Evolutionary conservation across 1,140 invertebrate species (phyloP).

Genomic region (Psix sp.): DNA sequence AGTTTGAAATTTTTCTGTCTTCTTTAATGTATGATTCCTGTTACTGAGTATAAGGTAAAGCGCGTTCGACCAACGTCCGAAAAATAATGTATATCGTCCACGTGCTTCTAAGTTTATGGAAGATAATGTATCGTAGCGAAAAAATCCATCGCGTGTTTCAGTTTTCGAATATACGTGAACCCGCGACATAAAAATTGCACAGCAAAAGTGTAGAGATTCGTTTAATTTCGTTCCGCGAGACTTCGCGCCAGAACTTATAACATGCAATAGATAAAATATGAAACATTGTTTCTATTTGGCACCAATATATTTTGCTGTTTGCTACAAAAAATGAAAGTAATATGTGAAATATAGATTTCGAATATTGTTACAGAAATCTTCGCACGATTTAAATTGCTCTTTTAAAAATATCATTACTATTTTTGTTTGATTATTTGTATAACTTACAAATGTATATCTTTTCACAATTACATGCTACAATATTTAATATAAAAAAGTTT

Average conservation of each 20-base stretch:
- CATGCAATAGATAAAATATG: conserved; percentile 26
- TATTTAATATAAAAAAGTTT: no score
- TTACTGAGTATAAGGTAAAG: conserved; percentile 13
- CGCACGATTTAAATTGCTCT: conserved; percentile 29
- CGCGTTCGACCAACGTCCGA: conserved; percentile 41
- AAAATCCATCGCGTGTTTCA: conserved; percentile 46
- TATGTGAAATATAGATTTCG: no score
- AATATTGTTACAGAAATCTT: no score
- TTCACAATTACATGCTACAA: no score
- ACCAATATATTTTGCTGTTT: conserved; percentile 18
- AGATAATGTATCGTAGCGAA: conserved; percentile 51
- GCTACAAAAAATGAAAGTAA: conserved; percentile 9
- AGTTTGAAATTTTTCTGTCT: conserved; percentile 28
- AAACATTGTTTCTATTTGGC: conserved; percentile 17
- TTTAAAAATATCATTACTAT: no score
- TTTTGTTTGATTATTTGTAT: no score
- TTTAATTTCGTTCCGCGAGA: conserved; percentile 60
- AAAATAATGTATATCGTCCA: conserved; percentile 63
- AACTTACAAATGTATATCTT: no score
- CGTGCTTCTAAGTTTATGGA: conserved; percentile 33
- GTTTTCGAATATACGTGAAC: conserved; percentile 32
- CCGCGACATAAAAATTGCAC: conserved; percentile 38
- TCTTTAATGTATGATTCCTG: conserved; percentile 30
- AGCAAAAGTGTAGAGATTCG: conserved; percentile 43
- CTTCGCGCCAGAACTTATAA: conserved; percentile 49